These are phyloP conservation scores for Orthonyx spaldingii DNA, from an alignment of 2,113 vertebrate genomes.

Conservation along the genomic window DNA sequence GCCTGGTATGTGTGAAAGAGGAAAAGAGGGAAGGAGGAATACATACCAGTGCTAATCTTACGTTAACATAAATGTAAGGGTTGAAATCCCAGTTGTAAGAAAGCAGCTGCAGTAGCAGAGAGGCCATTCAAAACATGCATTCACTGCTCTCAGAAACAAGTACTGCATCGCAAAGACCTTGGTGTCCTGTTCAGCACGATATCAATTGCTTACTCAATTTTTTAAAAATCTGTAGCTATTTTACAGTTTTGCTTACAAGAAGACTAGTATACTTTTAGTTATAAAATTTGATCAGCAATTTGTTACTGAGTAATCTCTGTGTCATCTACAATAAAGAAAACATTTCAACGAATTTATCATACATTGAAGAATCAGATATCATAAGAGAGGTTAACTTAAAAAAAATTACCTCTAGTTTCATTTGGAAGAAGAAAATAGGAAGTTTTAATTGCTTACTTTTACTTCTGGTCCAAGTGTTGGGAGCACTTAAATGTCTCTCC, in stretches of 20 bases:
- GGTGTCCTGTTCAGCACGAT: background rate
- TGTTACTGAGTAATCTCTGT: background rate
- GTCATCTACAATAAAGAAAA: background rate
- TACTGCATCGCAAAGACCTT: background rate
- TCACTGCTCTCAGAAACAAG: background rate
- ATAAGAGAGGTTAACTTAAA: background rate
- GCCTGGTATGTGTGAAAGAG: background rate
- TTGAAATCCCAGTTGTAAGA: background rate
- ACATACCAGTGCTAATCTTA: background rate
- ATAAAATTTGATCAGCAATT: background rate
- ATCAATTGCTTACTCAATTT: background rate
- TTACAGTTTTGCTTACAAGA: background rate
- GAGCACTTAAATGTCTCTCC: background rate
- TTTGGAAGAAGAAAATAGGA: background rate
- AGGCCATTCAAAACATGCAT: background rate
- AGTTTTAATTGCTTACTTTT: background rate
- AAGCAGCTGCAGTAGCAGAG: background rate
- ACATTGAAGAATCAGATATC: background rate
- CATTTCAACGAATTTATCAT: background rate
- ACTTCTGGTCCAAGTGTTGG: background rate
- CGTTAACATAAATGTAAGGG: fast-evolving
- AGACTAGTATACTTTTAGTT: background rate
- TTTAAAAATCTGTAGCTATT: background rate
- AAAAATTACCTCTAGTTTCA: background rate
- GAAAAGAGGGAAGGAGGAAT: background rate